These are phyloP conservation scores for Ctenodactylus gundi DNA, from an alignment of 2,113 vertebrate species.

Conservation along the genomic window DNA sequence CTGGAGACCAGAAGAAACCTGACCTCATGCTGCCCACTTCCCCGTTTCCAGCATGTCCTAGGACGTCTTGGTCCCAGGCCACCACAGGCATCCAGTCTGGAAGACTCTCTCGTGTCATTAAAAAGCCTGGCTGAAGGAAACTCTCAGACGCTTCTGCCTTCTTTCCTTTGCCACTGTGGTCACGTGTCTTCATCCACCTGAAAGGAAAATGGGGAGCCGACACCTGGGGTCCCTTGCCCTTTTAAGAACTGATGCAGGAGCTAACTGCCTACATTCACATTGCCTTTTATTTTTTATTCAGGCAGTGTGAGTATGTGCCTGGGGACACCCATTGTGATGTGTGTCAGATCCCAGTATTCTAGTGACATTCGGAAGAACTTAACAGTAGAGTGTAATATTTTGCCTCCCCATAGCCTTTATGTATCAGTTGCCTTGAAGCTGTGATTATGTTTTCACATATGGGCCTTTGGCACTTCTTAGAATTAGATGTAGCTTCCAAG, in stretches of 20 bases:
- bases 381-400: not conserved
- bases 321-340: accelerated
- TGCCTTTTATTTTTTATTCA: not conserved
- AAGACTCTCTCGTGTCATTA: not conserved
- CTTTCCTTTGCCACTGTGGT: not conserved
- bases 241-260: not conserved
- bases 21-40: not conserved
- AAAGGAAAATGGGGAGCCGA: not conserved
- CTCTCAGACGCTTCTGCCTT: accelerated
- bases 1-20: not conserved
- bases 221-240: not conserved
- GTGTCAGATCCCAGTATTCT: too few relatives aligned
- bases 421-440: not conserved
- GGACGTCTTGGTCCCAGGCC: too few relatives aligned
- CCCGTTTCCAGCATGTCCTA: accelerated
- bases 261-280: accelerated
- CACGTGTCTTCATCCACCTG: accelerated
- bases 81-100: not conserved
- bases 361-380: not conserved
- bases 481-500: not conserved
- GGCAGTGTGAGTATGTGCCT: not conserved
- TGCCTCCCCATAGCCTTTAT: not conserved
- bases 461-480: not conserved
- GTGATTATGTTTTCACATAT: not conserved
- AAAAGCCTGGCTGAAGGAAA: not conserved